Conservation (phyloP, 2,888 invertebrate species). For the Sarcophaga caerulescens region DNA sequence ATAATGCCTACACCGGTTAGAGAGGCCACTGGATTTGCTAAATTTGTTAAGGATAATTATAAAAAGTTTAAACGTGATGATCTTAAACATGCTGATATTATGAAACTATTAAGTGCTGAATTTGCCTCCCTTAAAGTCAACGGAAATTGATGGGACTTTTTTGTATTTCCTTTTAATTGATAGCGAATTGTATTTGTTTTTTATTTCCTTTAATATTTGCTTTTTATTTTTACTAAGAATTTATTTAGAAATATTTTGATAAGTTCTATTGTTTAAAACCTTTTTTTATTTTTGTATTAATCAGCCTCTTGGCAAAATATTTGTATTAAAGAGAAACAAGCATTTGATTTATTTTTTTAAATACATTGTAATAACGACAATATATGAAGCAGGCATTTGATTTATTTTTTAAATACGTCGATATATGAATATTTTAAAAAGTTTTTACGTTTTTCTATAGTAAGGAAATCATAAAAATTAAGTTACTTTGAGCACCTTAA, state of each 20-base stretch:
- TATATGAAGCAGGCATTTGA: no score
- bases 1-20: constrained; percentile 76
- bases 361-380: no score
- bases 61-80: constrained; percentile 75
- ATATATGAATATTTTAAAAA: no score
- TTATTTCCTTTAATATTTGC: constrained; percentile 25
- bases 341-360: no score
- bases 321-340: not conserved
- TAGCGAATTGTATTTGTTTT: not conserved
- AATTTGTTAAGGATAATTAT: constrained; percentile 80
- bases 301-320: constrained; percentile 22
- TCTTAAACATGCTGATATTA: constrained; percentile 78
- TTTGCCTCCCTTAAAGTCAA: constrained; percentile 74
- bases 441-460: no score
- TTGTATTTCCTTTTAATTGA: not conserved
- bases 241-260: not conserved
- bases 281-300: no score
- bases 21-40: constrained; percentile 79
- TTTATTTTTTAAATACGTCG: no score
- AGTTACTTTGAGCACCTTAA: no score
- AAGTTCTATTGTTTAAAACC: not conserved
- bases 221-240: constrained; percentile 3
- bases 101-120: constrained; percentile 78
- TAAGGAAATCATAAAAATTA: no score
- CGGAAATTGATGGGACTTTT: constrained; percentile 39